These are phyloP conservation scores for Nymphalis io DNA, from an alignment of 1,140 invertebrate genomes.

Conservation along the genomic window DNA sequence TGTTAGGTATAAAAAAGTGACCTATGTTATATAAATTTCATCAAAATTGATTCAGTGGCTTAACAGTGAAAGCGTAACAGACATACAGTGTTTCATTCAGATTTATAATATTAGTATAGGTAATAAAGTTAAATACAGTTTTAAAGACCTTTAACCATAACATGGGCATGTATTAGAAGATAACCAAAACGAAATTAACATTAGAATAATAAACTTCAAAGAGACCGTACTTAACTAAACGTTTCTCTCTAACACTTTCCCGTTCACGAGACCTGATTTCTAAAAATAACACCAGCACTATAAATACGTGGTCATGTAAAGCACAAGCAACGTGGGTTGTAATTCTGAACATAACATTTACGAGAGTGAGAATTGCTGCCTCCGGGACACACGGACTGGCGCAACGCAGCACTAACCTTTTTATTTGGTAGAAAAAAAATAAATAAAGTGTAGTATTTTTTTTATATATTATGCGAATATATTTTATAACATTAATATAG, in stretches of 20 bases:
- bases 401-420: slow-evolving; percentile 8
- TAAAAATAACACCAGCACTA: slow-evolving; percentile 20
- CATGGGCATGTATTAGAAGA: no score
- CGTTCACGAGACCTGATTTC: slow-evolving; percentile 29
- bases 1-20: no score
- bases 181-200: not conserved
- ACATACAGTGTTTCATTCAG: no score
- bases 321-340: slow-evolving; percentile 43
- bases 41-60: no score
- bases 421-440: no score
- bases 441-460: no score
- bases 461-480: not conserved
- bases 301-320: slow-evolving; percentile 33
- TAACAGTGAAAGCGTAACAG: no score
- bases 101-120: no score
- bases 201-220: not conserved
- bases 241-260: slow-evolving; percentile 13
- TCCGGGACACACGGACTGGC: slow-evolving; percentile 45
- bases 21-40: no score
- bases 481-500: not conserved
- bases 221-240: not conserved
- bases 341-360: slow-evolving; percentile 52
- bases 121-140: no score
- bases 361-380: slow-evolving; percentile 59
- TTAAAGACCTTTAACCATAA: no score